These are phyloP conservation scores for Dioctria linearis DNA, from an alignment of 2,888 invertebrate species.

Conservation along the genomic window DNA sequence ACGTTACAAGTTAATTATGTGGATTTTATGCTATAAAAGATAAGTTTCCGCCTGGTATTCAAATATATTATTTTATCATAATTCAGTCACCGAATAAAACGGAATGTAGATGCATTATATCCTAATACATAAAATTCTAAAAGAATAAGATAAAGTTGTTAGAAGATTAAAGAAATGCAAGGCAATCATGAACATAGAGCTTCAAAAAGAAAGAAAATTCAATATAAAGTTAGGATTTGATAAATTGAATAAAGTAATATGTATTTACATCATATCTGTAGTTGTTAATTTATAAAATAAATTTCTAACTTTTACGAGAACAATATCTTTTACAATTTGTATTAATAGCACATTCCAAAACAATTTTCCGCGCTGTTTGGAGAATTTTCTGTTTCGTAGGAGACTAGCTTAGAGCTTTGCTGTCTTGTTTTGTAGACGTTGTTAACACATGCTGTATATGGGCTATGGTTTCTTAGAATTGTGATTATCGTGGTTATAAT, in stretches of 20 bases:
- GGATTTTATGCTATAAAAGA: no score
- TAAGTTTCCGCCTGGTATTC: no score
- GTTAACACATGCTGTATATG: slow-evolving; percentile 7
- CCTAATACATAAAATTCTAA: slow-evolving; percentile 37
- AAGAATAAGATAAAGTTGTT: slow-evolving; percentile 60
- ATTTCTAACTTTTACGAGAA: slow-evolving; percentile 28
- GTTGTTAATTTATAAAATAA: slow-evolving; percentile 23
- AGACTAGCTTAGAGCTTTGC: not conserved
- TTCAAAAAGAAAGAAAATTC: slow-evolving; percentile 62
- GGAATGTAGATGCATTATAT: slow-evolving; percentile 67
- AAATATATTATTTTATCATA: no score
- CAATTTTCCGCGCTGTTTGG: slow-evolving; percentile 22
- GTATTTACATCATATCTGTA: slow-evolving; percentile 13
- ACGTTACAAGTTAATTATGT: no score
- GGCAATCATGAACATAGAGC: slow-evolving; percentile 71
- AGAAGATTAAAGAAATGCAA: slow-evolving; percentile 69
- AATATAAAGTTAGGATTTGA: slow-evolving; percentile 32
- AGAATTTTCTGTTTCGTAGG: slow-evolving; percentile 8
- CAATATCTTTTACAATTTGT: not conserved
- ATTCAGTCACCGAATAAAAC: slow-evolving; percentile 23
- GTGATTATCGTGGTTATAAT: slow-evolving; percentile 48
- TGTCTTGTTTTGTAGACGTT: slow-evolving; percentile 2
- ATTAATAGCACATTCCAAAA: no score
- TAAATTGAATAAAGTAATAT: slow-evolving; percentile 35
- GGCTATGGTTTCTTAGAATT: slow-evolving; percentile 51